Evolutionary conservation across 2,888 invertebrate species (phyloP), one percentile per base, ranked within the genome.

Genomic region (Drosophila lutescens): DNA sequence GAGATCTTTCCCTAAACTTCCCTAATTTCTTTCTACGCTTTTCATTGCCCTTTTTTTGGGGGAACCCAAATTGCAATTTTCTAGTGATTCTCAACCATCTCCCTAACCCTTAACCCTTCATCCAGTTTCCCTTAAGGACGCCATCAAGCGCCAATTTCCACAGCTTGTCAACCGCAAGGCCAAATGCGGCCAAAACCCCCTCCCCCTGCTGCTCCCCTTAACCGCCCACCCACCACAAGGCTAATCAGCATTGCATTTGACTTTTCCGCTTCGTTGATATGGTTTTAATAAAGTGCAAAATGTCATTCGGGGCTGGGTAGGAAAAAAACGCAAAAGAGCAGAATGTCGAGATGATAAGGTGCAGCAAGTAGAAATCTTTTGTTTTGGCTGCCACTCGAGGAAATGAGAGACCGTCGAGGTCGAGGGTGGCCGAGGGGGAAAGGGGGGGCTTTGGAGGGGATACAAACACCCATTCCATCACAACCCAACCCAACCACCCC

Each of bases 201-300:
- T 12, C 13, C 17, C 44, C 10, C n/a, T n/a, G n/a, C n/a, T n/a
- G n/a, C n/a, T 12, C 23, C 20, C 44, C 12, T 12, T 13, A 23
- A 6, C n/a, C 26, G n/a, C 1, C 26, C 30, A 7, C 30, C 47
- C 32, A 20, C 32, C 55, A 23, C 40, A 26, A 56, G 62, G 66
- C 76, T 87, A 89, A 89, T 89, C 69, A 85, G 71, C 74, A 77
- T 57, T 79, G 83, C 89, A 89, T 89, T 83, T 89, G 83, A 85
- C 77, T 89, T 81, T 83, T 83, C 88, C 70, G 89, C 89, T 81
- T 87, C 79, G 83, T 68, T 83, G 83, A 87, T 78, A 81, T 79
- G 89, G 82, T 76, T 83, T 86, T 88, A 83, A 83, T 83, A 88
- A 78, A 88, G 87, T 85, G 88, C 82, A 89, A 88, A 78, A 73